A percentile compares a stretch with the other conserved stretches of the same genome.
Evolutionary conservation across 2,113 vertebrate genomes (phyloP).

Genomic region (Oceanites oceanicus): DNA sequence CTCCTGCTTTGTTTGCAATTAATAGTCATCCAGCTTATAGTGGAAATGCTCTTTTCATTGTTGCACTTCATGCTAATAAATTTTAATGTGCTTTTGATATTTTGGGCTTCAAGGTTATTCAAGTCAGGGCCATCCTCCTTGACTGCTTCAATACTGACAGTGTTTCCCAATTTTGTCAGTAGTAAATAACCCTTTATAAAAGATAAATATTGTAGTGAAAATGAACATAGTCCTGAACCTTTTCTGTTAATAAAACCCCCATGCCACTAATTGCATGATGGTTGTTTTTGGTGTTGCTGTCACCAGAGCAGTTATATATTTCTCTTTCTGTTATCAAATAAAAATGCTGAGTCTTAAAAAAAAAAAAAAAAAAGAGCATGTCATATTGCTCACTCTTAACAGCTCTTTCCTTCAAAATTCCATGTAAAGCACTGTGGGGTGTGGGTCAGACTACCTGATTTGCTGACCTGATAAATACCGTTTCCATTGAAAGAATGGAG

Average conservation of each 20-base stretch:
- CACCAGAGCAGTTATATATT: neutral
- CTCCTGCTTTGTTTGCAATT: constrained; percentile 20
- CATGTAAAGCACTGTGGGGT: neutral
- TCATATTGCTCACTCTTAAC: neutral
- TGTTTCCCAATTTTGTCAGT: neutral
- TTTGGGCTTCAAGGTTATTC: neutral
- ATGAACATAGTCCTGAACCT: neutral
- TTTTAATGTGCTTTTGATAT: neutral
- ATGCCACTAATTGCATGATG: neutral
- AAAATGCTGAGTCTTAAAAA: neutral
- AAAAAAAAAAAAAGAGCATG: neutral
- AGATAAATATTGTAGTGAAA: neutral
- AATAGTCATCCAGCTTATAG: neutral
- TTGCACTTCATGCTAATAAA: neutral
- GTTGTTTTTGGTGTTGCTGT: neutral
- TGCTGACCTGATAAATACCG: neutral
- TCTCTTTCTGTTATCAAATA: neutral
- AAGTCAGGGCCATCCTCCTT: neutral
- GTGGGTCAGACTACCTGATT: neutral
- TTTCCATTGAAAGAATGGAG: neutral
- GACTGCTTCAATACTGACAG: neutral
- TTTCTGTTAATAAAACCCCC: neutral
- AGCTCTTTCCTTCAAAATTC: neutral
- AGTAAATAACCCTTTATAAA: neutral
- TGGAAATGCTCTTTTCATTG: neutral